Percentiles rank a stretch among this genome's conserved stretches.
phyloP scores from a whole-genome alignment of 2,797 vertebrate species.

The Chromobotia macracanthus region DNA sequence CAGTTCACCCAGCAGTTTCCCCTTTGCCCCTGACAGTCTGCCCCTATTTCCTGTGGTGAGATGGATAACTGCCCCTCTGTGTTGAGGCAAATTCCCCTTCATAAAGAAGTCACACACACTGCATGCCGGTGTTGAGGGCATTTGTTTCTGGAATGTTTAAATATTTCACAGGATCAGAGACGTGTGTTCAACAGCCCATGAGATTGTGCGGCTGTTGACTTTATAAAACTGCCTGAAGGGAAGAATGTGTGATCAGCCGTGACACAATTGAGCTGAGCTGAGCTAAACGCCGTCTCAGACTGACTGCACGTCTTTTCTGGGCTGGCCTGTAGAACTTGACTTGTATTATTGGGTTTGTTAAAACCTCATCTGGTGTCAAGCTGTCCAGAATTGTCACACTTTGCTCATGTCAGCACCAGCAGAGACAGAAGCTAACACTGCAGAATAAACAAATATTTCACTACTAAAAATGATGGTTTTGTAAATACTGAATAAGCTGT shows the following conservation, averaged over 20 bases:
- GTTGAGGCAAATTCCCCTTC: slow-evolving; percentile 56
- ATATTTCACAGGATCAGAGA: background rate
- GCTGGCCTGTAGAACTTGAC: slow-evolving; percentile 27
- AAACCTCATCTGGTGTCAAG: slow-evolving; percentile 62
- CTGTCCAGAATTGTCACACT: slow-evolving; percentile 44
- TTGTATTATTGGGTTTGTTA: slow-evolving; percentile 44
- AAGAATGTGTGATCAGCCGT: background rate
- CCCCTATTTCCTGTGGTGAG: slow-evolving; percentile 61
- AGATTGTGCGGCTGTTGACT: background rate
- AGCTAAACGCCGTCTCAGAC: background rate
- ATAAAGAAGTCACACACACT: slow-evolving; percentile 30
- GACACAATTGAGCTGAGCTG: too few relatives aligned
- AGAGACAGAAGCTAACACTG: slow-evolving; percentile 15
- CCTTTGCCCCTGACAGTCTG: slow-evolving; percentile 62
- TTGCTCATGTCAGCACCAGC: background rate
- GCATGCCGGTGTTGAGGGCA: slow-evolving; percentile 55
- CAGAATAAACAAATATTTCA: background rate
- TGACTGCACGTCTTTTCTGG: slow-evolving; percentile 44
- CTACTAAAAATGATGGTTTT: too few relatives aligned
- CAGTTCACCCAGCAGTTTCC: slow-evolving; percentile 32
- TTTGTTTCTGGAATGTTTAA: slow-evolving; percentile 49
- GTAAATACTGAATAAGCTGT: too few relatives aligned
- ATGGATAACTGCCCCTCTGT: slow-evolving; percentile 56
- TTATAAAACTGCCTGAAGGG: background rate
- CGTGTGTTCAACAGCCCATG: slow-evolving; percentile 30